Percentiles rank a stretch among this genome's conserved stretches.
phyloP scores from a whole-genome alignment of 2,113 vertebrate genomes.

The Regulus satrapa region DNA sequence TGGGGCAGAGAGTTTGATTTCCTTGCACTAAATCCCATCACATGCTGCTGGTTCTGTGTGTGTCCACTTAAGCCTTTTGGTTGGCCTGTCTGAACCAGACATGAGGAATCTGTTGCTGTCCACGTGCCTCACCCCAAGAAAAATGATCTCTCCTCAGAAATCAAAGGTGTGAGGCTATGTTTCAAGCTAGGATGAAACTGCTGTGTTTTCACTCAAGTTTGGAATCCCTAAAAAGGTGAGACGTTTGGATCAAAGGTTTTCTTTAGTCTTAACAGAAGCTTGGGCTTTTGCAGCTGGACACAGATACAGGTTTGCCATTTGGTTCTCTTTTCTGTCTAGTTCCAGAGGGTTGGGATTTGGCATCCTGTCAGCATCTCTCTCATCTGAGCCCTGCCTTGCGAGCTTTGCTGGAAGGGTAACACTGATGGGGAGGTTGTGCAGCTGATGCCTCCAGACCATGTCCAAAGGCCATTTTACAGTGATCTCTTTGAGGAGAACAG shows the following conservation, averaged over 20 bases:
- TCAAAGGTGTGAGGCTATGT: conserved; percentile 24
- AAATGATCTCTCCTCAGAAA: conserved; percentile 40
- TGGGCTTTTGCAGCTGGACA: background rate
- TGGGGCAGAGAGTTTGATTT: conserved; percentile 51
- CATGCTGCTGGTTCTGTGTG: conserved; percentile 34
- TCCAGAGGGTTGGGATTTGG: background rate
- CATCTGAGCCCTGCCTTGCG: background rate
- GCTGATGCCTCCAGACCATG: background rate
- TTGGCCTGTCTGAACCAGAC: conserved; percentile 37
- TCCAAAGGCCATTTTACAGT: background rate
- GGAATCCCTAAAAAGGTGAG: background rate
- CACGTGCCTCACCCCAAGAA: background rate
- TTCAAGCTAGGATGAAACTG: background rate
- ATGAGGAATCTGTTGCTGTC: background rate
- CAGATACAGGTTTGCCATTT: background rate
- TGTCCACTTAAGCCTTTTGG: conserved; percentile 34
- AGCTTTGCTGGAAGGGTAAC: background rate
- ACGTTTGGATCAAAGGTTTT: conserved; percentile 7
- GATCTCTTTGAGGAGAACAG: background rate
- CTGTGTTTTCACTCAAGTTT: background rate
- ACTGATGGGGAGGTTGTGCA: background rate
- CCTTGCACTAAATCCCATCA: conserved; percentile 25
- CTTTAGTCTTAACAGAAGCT: background rate
- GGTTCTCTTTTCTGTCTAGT: background rate
- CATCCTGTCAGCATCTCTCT: background rate